A percentile compares a stretch with the other conserved stretches of the same genome.
phyloP scores from a whole-genome alignment of 2,797 vertebrate species.

The Tamandua tetradactyla region DNA sequence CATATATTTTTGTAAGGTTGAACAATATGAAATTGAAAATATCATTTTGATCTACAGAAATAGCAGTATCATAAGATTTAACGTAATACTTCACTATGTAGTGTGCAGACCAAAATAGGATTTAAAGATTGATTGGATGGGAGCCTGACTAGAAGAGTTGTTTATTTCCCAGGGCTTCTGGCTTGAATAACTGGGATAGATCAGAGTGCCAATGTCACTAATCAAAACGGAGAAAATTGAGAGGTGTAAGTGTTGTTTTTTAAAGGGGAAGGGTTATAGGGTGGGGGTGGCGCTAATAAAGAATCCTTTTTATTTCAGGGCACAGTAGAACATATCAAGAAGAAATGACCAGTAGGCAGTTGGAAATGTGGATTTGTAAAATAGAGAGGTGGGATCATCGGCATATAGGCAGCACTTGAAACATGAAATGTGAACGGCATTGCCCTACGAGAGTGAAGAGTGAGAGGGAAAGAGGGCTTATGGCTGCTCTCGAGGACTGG shows the following conservation, averaged over 20 bases:
- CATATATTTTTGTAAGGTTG: slow-evolving; percentile 6
- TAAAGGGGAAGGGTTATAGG: not conserved
- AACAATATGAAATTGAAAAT: not conserved
- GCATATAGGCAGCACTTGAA: not conserved
- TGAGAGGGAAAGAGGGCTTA: not conserved
- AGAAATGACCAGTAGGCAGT: not conserved
- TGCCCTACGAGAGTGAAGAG: not conserved
- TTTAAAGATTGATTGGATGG: slow-evolving; percentile 19
- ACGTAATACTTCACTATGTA: not conserved
- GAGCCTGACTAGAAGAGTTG: not conserved
- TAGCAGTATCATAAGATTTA: not conserved
- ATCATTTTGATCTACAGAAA: slow-evolving; percentile 13
- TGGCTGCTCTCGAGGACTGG: not conserved
- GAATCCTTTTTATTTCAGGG: not conserved
- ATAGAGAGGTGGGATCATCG: not conserved
- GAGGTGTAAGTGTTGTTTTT: not conserved
- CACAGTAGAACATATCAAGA: not conserved
- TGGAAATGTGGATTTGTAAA: not conserved
- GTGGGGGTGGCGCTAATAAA: not conserved
- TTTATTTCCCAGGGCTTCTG: not conserved
- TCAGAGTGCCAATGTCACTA: not conserved
- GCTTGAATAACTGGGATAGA: not conserved
- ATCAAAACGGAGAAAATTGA: not conserved
- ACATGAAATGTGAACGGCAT: not conserved
- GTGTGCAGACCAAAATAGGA: not conserved